Conservation (phyloP, 1,140 invertebrate species). For the Sinella curviseta region DNA sequence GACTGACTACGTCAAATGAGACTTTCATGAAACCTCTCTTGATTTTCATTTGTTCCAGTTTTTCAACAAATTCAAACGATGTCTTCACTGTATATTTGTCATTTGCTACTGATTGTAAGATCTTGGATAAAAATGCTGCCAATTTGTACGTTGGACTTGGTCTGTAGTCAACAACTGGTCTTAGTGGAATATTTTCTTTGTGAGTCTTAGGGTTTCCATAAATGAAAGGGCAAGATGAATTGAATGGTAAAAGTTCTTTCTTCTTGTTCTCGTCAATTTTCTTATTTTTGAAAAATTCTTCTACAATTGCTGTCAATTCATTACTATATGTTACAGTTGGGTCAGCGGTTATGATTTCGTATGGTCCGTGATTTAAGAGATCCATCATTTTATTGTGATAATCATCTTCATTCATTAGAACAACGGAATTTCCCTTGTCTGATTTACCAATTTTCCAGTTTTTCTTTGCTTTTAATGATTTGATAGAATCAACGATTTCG, state of each 20-base stretch:
- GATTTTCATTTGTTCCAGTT: constrained; percentile 6
- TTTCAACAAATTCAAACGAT: constrained; percentile 33
- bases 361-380: constrained; percentile 40
- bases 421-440: constrained; percentile 50
- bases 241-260: constrained; percentile 26
- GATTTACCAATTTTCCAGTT: constrained; percentile 26
- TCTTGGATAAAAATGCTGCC: constrained; percentile 44
- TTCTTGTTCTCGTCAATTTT: constrained; percentile 27
- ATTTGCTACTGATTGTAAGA: not conserved
- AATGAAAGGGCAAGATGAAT: constrained; percentile 32
- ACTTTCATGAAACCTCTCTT: constrained; percentile 18
- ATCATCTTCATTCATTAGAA: constrained; percentile 38
- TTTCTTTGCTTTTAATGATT: not conserved
- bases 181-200: constrained; percentile 46
- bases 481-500: not conserved
- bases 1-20: constrained; percentile 41
- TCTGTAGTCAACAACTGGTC: constrained; percentile 50
- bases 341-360: constrained; percentile 28
- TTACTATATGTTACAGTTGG: not conserved
- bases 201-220: constrained; percentile 51
- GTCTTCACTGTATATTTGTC: constrained; percentile 13
- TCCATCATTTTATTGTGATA: constrained; percentile 45
- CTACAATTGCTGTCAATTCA: not conserved
- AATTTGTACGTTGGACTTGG: constrained; percentile 46
- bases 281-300: not conserved